Percentiles rank a stretch among this genome's conserved stretches.
phyloP scores from a whole-genome alignment of 2,113 vertebrate genomes.

The Ia io region DNA sequence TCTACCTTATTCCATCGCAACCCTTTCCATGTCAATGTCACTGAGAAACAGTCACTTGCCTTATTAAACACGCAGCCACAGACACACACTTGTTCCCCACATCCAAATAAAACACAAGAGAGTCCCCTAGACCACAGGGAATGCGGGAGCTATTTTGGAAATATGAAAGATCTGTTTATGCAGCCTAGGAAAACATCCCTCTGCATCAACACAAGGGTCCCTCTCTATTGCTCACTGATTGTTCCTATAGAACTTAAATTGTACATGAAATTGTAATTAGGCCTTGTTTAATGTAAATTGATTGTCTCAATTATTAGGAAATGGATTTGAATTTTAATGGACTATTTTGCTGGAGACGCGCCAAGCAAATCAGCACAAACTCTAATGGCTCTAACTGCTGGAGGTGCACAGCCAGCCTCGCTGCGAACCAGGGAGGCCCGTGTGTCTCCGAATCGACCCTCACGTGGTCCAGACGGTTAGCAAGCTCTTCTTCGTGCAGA shows the following conservation, averaged over 20 bases:
- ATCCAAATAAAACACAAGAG: conserved; percentile 47
- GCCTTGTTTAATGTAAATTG: conserved; percentile 74
- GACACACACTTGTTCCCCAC: background rate
- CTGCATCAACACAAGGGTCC: conserved; percentile 61
- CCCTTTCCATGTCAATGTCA: background rate
- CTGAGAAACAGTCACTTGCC: conserved; percentile 5
- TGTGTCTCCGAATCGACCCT: background rate
- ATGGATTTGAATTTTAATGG: conserved; percentile 72
- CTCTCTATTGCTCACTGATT: conserved; percentile 40
- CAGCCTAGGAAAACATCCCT: conserved; percentile 43
- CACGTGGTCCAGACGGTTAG: background rate
- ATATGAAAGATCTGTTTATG: conserved; percentile 71
- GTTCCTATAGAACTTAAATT: conserved; percentile 71
- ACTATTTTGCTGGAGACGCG: conserved; percentile 53
- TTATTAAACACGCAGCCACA: background rate
- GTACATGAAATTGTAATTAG: conserved; percentile 68
- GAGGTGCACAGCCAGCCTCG: background rate
- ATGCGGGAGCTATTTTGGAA: conserved; percentile 58
- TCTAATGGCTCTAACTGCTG: conserved; percentile 48
- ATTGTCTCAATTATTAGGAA: conserved; percentile 71
- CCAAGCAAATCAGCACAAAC: conserved; percentile 66
- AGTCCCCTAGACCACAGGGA: conserved; percentile 18
- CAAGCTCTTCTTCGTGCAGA: background rate
- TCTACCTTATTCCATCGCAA: background rate
- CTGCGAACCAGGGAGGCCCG: background rate